These are phyloP conservation scores for Corythoichthys intestinalis DNA, from an alignment of 2,113 vertebrate species.

Conservation along the genomic window DNA sequence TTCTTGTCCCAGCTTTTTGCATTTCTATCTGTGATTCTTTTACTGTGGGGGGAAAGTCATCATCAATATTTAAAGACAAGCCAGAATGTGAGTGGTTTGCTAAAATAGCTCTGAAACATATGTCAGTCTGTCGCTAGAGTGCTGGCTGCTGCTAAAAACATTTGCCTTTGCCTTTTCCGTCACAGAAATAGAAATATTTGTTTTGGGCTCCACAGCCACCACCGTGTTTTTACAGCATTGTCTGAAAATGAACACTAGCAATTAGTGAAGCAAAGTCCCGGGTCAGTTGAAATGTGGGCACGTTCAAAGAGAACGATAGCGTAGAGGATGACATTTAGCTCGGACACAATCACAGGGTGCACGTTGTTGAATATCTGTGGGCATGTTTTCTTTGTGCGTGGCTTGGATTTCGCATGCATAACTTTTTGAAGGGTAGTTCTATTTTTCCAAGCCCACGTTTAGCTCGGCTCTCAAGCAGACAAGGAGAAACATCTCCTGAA, in stretches of 20 bases:
- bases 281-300: conserved; percentile 53
- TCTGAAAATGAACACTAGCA: conserved; percentile 55
- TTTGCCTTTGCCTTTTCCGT: conserved; percentile 14
- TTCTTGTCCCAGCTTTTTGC: conserved; percentile 35
- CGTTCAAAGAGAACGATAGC: conserved; percentile 11
- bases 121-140: conserved; percentile 20
- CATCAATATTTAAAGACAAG: conserved; percentile 58
- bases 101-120: conserved; percentile 41
- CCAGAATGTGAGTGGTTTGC: conserved; percentile 36
- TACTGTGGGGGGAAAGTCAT: conserved; percentile 22
- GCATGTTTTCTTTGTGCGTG: conserved; percentile 19
- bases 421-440: conserved; percentile 40
- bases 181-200: conserved; percentile 37
- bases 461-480: conserved; percentile 51
- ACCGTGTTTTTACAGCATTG: conserved; percentile 39
- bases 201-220: conserved; percentile 3
- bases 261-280: conserved; percentile 49
- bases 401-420: conserved; percentile 39
- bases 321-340: conserved; percentile 29
- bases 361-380: conserved; percentile 38
- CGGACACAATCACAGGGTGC: conserved; percentile 29
- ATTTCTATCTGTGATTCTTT: conserved; percentile 35
- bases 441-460: conserved; percentile 54
- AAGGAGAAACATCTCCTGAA: conserved; percentile 41
- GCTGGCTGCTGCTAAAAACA: conserved; percentile 16